phyloP scores from a whole-genome alignment of 2,797 vertebrate genomes.

The Trichosurus vulpecula region DNA sequence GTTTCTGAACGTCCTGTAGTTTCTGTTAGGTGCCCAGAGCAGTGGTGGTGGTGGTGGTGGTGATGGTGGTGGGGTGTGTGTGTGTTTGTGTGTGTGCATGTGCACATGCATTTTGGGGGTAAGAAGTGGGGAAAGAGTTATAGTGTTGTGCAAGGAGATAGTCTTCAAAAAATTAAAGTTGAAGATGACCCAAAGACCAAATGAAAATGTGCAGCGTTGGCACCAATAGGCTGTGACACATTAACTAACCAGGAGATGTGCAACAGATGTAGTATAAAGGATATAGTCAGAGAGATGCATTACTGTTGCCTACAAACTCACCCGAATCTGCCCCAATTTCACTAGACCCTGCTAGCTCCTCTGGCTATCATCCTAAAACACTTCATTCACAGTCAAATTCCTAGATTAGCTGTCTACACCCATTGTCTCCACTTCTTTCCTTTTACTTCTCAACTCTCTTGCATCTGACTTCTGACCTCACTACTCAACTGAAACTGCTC shows the following conservation, averaged over 20 bases:
- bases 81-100: too few relatives aligned
- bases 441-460: not conserved
- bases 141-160: not conserved
- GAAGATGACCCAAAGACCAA: not conserved
- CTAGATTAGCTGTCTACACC: not conserved
- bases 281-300: not conserved
- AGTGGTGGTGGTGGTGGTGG: not conserved
- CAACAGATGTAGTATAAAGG: not conserved
- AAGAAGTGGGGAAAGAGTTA: not conserved
- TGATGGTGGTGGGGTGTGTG: too few relatives aligned
- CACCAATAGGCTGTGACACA: not conserved
- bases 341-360: not conserved
- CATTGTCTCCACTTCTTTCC: not conserved
- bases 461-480: not conserved
- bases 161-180: not conserved
- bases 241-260: not conserved
- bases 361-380: not conserved
- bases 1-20: not conserved
- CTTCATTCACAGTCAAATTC: not conserved
- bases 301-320: not conserved
- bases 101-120: rapidly evolving
- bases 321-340: not conserved
- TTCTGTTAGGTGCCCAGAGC: not conserved
- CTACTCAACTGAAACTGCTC: not conserved
- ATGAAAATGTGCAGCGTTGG: not conserved